Percentiles rank a stretch among this genome's conserved stretches.
Evolutionary conservation across 2,113 vertebrate genomes (phyloP).

Genomic region (Merops nubicus): DNA sequence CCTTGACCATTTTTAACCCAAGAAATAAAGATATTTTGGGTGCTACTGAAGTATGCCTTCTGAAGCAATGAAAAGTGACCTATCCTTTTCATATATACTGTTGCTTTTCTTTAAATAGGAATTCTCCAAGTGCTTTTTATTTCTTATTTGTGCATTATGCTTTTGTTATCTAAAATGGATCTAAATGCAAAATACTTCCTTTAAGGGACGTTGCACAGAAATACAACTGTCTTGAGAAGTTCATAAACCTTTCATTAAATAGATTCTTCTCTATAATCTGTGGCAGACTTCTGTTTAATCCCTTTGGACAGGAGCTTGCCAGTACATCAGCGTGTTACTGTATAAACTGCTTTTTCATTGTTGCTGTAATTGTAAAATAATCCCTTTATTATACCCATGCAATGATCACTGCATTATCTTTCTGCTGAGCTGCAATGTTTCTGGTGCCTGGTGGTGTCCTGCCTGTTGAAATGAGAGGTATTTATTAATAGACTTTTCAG

Average conservation of each 20-base stretch:
- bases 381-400: neutral
- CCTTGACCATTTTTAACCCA: neutral
- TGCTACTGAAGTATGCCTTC: neutral
- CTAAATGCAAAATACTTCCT: neutral
- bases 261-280: neutral
- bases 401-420: neutral
- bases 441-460: neutral
- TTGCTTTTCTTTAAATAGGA: neutral
- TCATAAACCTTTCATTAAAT: constrained; percentile 7
- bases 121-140: neutral
- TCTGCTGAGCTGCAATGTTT: constrained; percentile 1
- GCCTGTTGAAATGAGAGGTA: neutral
- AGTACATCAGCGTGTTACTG: neutral
- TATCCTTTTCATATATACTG: neutral
- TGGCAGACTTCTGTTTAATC: constrained; percentile 30
- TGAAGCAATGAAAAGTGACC: neutral
- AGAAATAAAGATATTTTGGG: neutral
- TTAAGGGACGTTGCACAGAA: neutral
- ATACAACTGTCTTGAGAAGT: neutral
- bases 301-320: neutral
- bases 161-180: neutral
- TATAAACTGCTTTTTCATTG: constrained; percentile 45
- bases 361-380: constrained; percentile 52
- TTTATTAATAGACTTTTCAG: neutral
- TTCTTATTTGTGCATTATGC: neutral